Conservation (phyloP, 2,113 vertebrate species). For the Myocastor coypus region DNA sequence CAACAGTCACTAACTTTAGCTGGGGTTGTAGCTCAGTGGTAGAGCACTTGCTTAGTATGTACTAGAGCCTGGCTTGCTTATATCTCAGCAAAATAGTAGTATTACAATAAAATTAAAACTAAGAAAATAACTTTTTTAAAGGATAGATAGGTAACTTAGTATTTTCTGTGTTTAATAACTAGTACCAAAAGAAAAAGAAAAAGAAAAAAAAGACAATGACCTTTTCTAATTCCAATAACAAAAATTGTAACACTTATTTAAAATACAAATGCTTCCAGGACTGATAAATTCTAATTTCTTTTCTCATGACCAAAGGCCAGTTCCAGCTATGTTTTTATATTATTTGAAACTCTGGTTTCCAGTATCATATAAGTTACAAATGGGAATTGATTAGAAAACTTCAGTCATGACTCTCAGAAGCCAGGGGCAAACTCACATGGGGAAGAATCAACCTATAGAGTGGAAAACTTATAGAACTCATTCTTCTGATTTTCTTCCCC, state of each 20-base stretch:
- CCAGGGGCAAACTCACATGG: background rate
- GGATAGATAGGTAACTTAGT: background rate
- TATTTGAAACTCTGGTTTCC: background rate
- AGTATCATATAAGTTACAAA: background rate
- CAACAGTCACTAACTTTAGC: background rate
- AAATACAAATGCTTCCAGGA: background rate
- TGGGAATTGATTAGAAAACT: constrained; percentile 22
- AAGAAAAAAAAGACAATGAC: background rate
- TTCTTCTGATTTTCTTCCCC: background rate
- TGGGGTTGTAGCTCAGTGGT: background rate
- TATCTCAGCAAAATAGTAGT: background rate
- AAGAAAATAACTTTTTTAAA: background rate
- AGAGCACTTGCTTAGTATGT: background rate
- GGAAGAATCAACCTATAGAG: background rate
- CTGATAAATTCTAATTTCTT: constrained; percentile 5
- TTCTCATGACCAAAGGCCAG: background rate
- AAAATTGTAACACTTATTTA: constrained; percentile 11
- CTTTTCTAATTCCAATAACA: constrained; percentile 39
- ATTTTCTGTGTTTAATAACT: background rate
- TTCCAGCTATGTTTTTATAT: background rate
- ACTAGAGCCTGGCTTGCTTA: background rate
- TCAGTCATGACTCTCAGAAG: constrained; percentile 33
- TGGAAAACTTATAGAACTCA: background rate
- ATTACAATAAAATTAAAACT: background rate
- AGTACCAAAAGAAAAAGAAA: background rate